A percentile compares a stretch with the other conserved stretches of the same genome.
phyloP scores from a whole-genome alignment of 1,140 invertebrate genomes.

The Maconellicoccus hirsutus region DNA sequence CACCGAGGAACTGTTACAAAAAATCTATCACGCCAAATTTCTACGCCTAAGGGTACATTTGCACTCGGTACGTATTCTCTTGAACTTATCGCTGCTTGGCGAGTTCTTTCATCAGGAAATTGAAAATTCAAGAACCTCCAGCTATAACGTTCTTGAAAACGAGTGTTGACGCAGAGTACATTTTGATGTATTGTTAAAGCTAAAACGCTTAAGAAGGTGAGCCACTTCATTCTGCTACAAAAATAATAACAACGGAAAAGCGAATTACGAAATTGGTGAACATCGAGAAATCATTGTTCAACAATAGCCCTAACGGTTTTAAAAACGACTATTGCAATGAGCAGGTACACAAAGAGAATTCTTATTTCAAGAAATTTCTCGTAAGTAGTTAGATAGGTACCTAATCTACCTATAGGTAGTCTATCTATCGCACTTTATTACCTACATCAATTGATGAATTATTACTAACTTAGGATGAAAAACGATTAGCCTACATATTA shows the following conservation, averaged over 20 bases:
- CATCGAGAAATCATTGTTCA: no score
- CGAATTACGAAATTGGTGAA: no score
- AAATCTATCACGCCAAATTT: slow-evolving; percentile 60
- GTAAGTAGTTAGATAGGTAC: no score
- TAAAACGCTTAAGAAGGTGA: background rate
- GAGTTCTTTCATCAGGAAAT: slow-evolving; percentile 46
- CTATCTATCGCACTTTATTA: no score
- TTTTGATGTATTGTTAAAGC: background rate
- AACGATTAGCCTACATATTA: no score
- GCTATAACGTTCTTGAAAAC: slow-evolving; percentile 51
- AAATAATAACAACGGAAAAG: background rate
- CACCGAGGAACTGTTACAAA: slow-evolving; percentile 67
- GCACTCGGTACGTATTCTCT: slow-evolving; percentile 57
- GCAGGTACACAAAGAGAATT: no score
- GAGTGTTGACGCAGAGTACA: slow-evolving; percentile 31
- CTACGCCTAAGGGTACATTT: slow-evolving; percentile 60
- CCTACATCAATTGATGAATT: no score
- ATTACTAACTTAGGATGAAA: no score
- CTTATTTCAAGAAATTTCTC: no score
- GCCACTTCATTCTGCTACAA: background rate
- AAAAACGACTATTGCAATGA: no score
- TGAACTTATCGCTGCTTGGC: slow-evolving; percentile 46
- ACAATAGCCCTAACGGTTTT: no score
- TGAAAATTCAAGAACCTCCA: slow-evolving; percentile 62
- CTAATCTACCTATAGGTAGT: no score